phyloP scores from a whole-genome alignment of 2,113 vertebrate genomes.

The Odocoileus hemionus region DNA sequence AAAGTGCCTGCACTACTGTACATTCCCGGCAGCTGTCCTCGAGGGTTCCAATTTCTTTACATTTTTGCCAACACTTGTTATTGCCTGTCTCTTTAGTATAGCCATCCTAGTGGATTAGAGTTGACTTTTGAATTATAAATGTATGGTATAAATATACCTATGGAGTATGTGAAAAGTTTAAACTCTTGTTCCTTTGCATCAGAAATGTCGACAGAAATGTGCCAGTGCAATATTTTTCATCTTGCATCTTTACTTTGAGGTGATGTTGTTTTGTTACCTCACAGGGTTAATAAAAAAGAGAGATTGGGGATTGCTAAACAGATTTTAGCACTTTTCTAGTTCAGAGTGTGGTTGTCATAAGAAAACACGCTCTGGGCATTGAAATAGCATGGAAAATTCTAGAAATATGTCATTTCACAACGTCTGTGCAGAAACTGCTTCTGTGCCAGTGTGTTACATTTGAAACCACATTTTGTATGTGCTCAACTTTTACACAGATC shows the following conservation, averaged over 20 bases:
- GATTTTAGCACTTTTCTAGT: constrained; percentile 45
- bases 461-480: constrained; percentile 56
- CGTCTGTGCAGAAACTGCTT: constrained; percentile 32
- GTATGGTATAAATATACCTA: background rate
- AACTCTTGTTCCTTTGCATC: background rate
- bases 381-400: constrained; percentile 55
- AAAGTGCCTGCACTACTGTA: background rate
- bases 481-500: constrained; percentile 61
- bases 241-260: background rate
- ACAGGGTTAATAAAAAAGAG: constrained; percentile 38
- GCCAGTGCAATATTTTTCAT: background rate
- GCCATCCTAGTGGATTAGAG: background rate
- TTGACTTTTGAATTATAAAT: constrained; percentile 6
- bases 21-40: background rate
- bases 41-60: background rate
- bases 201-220: background rate
- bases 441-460: constrained; percentile 52
- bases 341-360: constrained; percentile 27
- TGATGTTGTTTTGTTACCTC: constrained; percentile 33
- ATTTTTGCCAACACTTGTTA: background rate
- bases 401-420: constrained; percentile 53
- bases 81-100: background rate
- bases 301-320: background rate
- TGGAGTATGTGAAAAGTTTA: constrained; percentile 11
- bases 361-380: constrained; percentile 14